Evolutionary conservation across 1,140 invertebrate species (phyloP), one percentile per base, ranked within the genome.

Genomic region (Medauroidea extradentata): DNA sequence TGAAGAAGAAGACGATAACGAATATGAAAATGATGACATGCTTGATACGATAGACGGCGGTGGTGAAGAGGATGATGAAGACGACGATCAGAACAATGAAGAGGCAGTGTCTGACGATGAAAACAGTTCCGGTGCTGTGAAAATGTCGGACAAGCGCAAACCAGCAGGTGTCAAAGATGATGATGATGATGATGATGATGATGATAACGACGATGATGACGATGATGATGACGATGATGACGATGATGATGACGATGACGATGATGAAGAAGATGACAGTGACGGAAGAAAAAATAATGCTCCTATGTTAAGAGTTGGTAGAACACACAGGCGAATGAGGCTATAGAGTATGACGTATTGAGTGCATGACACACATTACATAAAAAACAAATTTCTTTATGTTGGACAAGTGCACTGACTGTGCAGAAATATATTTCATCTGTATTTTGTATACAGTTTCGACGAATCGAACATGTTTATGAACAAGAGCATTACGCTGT

Each of bases 91-190:
- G 8, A 72, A 71, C 27, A 74, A 74, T 14, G 63, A 78, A 0
- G 57, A 78, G 3, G 78, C 29, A 7, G 29, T 79, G 27, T 73
- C 77, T 18, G 73, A 79, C n/a, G 71, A 77, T 0, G 77, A 73
- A 5, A 63, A 64, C 29, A 34, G 29, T 11, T 34, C 29, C 29
- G 29, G 11, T 11, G 11, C 29, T 4, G 29, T 7, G 29, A 11
- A 34, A 7, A 34, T 34, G 5, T 34, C 29, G 29, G 29, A 11
- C 29, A 34, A 34, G 29, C 29, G 29, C 29, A 4, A 11, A 34
- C 29, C 29, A 11, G 49, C 24, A 8, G 25, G 24, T 3, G 49
- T 1, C 8, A 8, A 8, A 24, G 2, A 51, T 5, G 49, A 51
- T 13, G 16, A 51, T 4, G 49, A 51, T 2, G 49, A 51, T n/a